Evolutionary conservation across 2,888 invertebrate genomes (phyloP), one percentile per base, ranked within the genome.

Genomic region (Meta bourneti): DNA sequence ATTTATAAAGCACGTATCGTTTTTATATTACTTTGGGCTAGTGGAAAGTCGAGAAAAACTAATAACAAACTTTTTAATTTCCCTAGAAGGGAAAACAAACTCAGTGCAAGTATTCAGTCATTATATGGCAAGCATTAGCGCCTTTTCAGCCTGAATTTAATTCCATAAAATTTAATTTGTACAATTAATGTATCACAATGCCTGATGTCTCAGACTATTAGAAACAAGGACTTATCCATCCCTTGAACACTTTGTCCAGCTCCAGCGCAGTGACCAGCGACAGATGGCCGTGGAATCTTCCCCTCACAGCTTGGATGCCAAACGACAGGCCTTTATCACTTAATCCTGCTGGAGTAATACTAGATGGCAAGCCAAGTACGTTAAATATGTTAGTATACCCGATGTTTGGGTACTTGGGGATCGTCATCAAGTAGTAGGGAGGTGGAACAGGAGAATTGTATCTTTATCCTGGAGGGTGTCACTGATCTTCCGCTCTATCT

Each of bases 401-500:
- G 94, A 98, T 98, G 95, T 98, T 98, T 93, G 98, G 96, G 11
- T 97, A 96, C 94, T 97, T 97, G 48, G 97, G 94, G 51, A 98
- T 94, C 0, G 98, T 97, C 94, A 98, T 98, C 94, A 97, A 96
- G 95, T 98, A 98, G 94, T 97, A 97, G 0, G 97, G 98, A 0
- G 98, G 98, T 11, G 98, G 94, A 97, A 98, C 54, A 99, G 95
- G 92, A 99, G 96, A 5, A 99, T 97, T 0, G 98, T 98, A 94
- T 98, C 96, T 48, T 61, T 9, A 54, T 96, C 95, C 7, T 48
- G 5, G 9, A 89, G 61, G 6, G 75, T 11, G 6, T 89, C 82
- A 1, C 75, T 69, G 1, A 89, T 61, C 34, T 49, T 74, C 7
- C 69, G 54, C 34, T 82, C 51, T 16, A 89, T 19, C 5, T 9